phyloP scores from a whole-genome alignment of 2,888 invertebrate genomes.

The Habroteleia sp. region DNA sequence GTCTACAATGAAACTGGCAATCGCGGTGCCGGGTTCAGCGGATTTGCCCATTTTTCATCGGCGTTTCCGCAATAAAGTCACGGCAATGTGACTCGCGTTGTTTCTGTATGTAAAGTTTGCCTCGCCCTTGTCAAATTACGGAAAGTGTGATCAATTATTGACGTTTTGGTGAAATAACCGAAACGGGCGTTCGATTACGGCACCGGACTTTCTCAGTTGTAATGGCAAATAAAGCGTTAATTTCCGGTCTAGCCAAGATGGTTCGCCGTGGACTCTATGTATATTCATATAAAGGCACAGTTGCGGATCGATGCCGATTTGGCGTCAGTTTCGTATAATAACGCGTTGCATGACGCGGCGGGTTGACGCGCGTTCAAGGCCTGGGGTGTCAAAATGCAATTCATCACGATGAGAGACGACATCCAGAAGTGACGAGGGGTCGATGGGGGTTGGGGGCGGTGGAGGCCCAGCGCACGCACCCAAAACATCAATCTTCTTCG shows the following conservation, averaged over 20 bases:
- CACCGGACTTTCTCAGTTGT: constrained; percentile 24
- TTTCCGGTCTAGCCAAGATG: constrained; percentile 44
- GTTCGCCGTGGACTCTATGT: constrained; percentile 18
- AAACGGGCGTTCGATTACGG: constrained; percentile 20
- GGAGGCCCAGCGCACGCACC: constrained; percentile 70
- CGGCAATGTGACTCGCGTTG: constrained; percentile 29
- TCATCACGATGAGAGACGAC: constrained; percentile 70
- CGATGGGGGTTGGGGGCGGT: constrained; percentile 16
- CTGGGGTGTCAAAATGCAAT: constrained; percentile 75
- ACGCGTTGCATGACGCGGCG: constrained; percentile 69
- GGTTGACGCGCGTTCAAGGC: constrained; percentile 56
- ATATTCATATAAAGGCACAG: constrained; percentile 48
- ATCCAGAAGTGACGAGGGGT: constrained; percentile 52
- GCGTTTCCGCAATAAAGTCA: constrained; percentile 50
- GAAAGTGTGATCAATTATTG: constrained; percentile 41
- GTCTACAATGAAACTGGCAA: constrained; percentile 41
- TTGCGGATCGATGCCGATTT: constrained; percentile 50
- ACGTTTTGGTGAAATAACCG: constrained; percentile 34
- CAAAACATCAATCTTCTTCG: constrained; percentile 79
- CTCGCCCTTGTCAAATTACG: constrained; percentile 29
- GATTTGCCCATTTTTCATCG: constrained; percentile 44
- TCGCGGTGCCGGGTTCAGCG: constrained; percentile 4
- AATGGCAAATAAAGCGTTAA: constrained; percentile 34
- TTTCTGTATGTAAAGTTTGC: constrained; percentile 19
- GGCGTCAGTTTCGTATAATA: constrained; percentile 57